A percentile compares a stretch with the other conserved stretches of the same genome.
Evolutionary conservation across 2,113 vertebrate genomes (phyloP).

Genomic region (Cacatua alba): DNA sequence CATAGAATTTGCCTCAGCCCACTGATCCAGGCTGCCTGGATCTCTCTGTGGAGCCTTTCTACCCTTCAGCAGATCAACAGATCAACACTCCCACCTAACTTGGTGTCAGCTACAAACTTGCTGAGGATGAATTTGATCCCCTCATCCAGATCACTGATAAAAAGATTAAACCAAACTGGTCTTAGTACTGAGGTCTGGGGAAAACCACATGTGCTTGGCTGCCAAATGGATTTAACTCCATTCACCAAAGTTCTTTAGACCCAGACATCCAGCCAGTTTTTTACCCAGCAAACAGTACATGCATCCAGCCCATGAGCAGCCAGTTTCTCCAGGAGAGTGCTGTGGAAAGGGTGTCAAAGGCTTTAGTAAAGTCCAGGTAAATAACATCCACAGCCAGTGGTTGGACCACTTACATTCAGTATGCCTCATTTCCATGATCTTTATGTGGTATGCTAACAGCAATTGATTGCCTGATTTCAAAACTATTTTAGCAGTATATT

Average conservation of each 20-base stretch:
- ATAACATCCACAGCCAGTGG: neutral
- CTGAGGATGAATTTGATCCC: neutral
- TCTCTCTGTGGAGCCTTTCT: neutral
- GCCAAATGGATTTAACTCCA: rapidly evolving
- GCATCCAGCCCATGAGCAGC: rapidly evolving
- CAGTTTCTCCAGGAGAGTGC: neutral
- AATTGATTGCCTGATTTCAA: neutral
- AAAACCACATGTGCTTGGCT: rapidly evolving
- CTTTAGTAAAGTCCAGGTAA: neutral
- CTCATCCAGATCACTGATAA: neutral
- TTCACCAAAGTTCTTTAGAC: neutral
- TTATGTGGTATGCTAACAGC: neutral
- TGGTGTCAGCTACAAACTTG: neutral
- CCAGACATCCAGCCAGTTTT: rapidly evolving
- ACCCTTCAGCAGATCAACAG: neutral
- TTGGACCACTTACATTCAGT: neutral
- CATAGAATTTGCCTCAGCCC: rapidly evolving
- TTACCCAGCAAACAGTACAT: rapidly evolving
- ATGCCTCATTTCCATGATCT: conserved; percentile 15
- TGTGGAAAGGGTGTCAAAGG: neutral
- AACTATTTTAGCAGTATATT: neutral
- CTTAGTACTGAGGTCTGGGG: rapidly evolving
- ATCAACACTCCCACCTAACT: rapidly evolving
- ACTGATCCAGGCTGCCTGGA: neutral
- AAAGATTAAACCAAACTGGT: neutral